Evolutionary conservation across 30 jellyfish, hydroid and myxozoan genomes (phyloP), one percentile per base, ranked within the genome.

Genomic region (Aurelia sp.): DNA sequence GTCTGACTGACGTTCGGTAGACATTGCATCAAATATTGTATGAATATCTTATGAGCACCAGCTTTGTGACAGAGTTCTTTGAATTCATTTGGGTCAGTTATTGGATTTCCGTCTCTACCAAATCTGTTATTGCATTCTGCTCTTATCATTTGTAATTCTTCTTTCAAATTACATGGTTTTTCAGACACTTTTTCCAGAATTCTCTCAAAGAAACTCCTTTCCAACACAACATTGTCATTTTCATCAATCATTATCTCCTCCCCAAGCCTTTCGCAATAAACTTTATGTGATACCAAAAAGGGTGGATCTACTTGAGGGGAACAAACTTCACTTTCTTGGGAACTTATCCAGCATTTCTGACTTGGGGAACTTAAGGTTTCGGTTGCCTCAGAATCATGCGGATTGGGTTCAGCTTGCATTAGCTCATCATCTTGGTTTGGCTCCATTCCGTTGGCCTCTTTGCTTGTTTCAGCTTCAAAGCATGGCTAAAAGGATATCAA

Each of bases 31-130:
- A 9, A 58, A 10, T 24, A 77, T 63, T 55, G 61, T 9, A 59
- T 65, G 41, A 77, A 77, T 61, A 77, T 51, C 33, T 77, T 77
- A 10, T 20, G 30, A 20, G 84, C 84, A 72, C 84, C 84, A 41
- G 68, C 84, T 38, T 72, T 67, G 17, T 22, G 19, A 50, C 84
- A 72, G 48, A 72, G 52, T 11, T 8, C 52, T 72, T 72, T 38
- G 78, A 77, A 77, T 15, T 72, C 33, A 21, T 3, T 31, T 16
- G 82, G 82, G 66, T 72, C 82, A 31, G 82, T 31, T 22, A 72
- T 65, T 72, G 82, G 82, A 19, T 47, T 72, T 40, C 82, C 82
- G n/a, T 52, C 67, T 11, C 52, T 72, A 20, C 82, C 82, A 35
- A 72, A 72, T 52, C 62, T 72, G 31, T 72, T 72, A 47, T 15